These are phyloP conservation scores for Eidolon helvum DNA, from an alignment of 2,113 vertebrate species.

Conservation along the genomic window DNA sequence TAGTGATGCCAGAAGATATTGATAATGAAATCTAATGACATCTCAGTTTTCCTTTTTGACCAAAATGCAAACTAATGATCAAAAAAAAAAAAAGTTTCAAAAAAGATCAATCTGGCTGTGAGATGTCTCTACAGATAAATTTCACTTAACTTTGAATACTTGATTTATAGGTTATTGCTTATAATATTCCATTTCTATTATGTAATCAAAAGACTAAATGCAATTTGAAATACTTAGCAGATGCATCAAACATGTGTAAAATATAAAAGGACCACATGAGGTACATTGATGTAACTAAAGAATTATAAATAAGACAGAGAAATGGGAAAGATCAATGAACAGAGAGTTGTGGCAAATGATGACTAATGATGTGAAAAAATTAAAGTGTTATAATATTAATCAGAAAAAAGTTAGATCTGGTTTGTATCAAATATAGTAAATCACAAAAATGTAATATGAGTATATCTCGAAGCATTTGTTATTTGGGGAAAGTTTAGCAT, in stretches of 20 bases:
- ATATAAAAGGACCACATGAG: neutral
- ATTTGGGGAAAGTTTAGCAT: neutral
- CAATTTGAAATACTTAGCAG: neutral
- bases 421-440: neutral
- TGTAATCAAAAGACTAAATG: neutral
- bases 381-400: neutral
- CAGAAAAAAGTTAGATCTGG: neutral
- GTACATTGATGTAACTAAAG: neutral
- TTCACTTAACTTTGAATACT: neutral
- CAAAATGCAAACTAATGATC: neutral
- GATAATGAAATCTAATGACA: neutral
- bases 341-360: slow-evolving; percentile 1
- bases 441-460: neutral
- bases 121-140: neutral
- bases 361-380: neutral
- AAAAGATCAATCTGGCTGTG: neutral
- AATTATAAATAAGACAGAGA: slow-evolving; percentile 1
- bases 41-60: neutral
- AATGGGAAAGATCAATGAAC: neutral
- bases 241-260: neutral
- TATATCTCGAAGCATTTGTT: neutral
- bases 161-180: neutral
- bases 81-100: neutral
- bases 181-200: neutral
- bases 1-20: neutral